A percentile compares a stretch with the other conserved stretches of the same genome.
phyloP scores from a whole-genome alignment of 2,888 invertebrate genomes.

The Rhodophaea formosa region DNA sequence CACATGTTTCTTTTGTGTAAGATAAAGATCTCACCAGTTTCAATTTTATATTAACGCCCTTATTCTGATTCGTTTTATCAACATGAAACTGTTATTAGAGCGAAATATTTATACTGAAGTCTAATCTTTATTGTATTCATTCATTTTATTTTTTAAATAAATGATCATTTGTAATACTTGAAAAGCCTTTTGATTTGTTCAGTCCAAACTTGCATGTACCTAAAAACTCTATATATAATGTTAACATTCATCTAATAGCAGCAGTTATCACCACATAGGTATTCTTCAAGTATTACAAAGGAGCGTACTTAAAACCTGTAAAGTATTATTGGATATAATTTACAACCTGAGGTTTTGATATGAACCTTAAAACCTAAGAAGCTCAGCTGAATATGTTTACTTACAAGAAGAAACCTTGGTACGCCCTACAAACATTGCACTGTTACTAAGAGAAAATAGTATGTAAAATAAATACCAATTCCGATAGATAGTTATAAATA shows the following conservation, averaged over 20 bases:
- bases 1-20: background rate
- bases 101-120: background rate
- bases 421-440: background rate
- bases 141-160: background rate
- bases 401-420: background rate
- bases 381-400: conserved; percentile 25
- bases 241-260: background rate
- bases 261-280: background rate
- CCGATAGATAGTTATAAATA: background rate
- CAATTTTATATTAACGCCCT: background rate
- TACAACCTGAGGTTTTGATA: conserved; percentile 27
- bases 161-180: background rate
- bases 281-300: background rate
- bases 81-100: background rate
- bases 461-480: too few relatives aligned
- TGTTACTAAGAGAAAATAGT: background rate
- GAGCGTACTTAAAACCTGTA: conserved; percentile 1
- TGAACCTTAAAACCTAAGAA: conserved; percentile 28
- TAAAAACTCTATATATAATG: background rate
- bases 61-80: background rate
- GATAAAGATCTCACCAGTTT: background rate
- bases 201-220: background rate
- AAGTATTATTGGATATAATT: conserved; percentile 16
- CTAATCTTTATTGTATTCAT: conserved; percentile 3
- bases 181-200: background rate